Evolutionary conservation across 2,797 vertebrate genomes (phyloP).

Genomic region (Chanos chanos): DNA sequence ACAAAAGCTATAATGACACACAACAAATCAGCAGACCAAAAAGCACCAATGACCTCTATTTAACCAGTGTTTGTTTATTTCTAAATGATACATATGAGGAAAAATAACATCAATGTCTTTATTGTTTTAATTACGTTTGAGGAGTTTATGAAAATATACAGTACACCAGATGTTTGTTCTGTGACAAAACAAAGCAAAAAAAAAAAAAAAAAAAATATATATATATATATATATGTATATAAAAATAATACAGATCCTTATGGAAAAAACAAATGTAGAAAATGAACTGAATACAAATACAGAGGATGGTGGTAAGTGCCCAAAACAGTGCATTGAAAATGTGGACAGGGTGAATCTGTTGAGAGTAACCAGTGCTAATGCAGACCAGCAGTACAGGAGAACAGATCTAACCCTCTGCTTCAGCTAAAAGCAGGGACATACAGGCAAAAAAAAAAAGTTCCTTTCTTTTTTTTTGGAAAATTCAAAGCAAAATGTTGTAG

Average conservation of each 20-base stretch:
- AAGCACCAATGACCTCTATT: constrained; percentile 31
- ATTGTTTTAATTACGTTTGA: constrained; percentile 48
- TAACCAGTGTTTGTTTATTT: constrained; percentile 59
- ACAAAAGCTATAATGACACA: constrained; percentile 9
- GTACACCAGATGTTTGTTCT: constrained; percentile 49
- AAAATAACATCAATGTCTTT: constrained; percentile 49
- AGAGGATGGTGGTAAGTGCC: constrained; percentile 45
- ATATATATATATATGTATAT: constrained; percentile 17
- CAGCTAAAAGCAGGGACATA: not conserved
- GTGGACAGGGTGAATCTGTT: constrained; percentile 40
- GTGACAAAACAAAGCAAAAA: constrained; percentile 45
- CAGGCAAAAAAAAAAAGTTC: constrained; percentile 4
- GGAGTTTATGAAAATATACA: constrained; percentile 56
- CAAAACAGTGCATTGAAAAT: constrained; percentile 48
- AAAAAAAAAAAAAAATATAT: constrained; percentile 15
- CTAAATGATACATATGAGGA: constrained; percentile 57
- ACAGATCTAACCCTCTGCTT: constrained; percentile 43
- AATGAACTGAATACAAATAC: constrained; percentile 21
- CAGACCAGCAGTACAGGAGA: constrained; percentile 45
- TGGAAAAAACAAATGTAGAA: constrained; percentile 29
- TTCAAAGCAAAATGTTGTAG: not conserved
- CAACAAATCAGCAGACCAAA: no score
- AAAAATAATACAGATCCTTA: constrained; percentile 26
- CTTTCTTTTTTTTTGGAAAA: no score
- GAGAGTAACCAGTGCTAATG: constrained; percentile 49